Conservation (phyloP, 2,888 invertebrate species). For the Agrilus mali region DNA sequence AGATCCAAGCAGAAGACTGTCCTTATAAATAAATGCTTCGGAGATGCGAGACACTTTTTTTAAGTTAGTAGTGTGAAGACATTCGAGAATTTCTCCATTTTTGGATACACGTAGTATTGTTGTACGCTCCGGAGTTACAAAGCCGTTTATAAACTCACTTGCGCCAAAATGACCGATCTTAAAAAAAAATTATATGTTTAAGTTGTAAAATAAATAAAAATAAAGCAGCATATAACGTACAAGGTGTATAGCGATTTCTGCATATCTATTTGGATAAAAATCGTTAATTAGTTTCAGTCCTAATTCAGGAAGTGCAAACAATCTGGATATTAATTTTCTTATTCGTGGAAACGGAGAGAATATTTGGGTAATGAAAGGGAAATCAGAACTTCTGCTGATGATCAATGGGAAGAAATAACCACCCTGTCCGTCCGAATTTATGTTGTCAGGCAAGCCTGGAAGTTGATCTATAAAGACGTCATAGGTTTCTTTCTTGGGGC, state of each 20-base stretch:
- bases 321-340: constrained; percentile 51
- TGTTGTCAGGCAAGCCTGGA: constrained; percentile 63
- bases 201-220: constrained; percentile 7
- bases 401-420: constrained; percentile 55
- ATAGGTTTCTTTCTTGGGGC: constrained; percentile 62
- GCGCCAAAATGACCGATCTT: constrained; percentile 55
- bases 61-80: constrained; percentile 47
- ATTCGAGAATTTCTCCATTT: constrained; percentile 58
- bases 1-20: constrained; percentile 53
- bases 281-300: constrained; percentile 50
- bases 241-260: constrained; percentile 47
- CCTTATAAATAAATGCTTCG: constrained; percentile 53
- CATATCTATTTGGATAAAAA: constrained; percentile 51
- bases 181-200: constrained; percentile 24
- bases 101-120: constrained; percentile 56
- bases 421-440: constrained; percentile 40
- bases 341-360: constrained; percentile 49
- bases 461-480: constrained; percentile 74
- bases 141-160: constrained; percentile 8
- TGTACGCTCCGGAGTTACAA: constrained; percentile 33
- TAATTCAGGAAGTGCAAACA: constrained; percentile 45
- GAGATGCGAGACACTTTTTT: constrained; percentile 41
- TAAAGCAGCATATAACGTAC: constrained; percentile 32
- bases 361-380: constrained; percentile 43
- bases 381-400: constrained; percentile 37